These are phyloP conservation scores for Nasalis larvatus DNA, from an alignment of 2,113 vertebrate species.

Conservation along the genomic window DNA sequence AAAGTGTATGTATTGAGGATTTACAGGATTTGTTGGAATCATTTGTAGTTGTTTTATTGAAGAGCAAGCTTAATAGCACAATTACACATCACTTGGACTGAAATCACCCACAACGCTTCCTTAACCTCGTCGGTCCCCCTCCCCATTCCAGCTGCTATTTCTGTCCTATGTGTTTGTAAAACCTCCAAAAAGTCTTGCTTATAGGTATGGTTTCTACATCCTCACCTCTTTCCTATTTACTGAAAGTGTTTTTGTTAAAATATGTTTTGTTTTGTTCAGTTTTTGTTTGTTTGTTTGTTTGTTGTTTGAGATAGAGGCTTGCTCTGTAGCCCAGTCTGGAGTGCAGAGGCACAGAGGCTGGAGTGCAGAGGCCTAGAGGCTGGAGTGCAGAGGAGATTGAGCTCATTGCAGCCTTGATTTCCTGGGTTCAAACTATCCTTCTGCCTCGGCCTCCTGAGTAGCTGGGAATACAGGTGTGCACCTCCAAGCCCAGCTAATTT, in stretches of 20 bases:
- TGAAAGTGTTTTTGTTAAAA: not conserved
- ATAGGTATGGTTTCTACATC: not conserved
- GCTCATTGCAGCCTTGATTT: too few relatives aligned
- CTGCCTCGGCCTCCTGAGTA: too few relatives aligned
- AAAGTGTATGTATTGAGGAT: not conserved
- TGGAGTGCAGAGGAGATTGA: too few relatives aligned
- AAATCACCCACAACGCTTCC: not conserved
- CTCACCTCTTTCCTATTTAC: not conserved
- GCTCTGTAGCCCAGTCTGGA: too few relatives aligned
- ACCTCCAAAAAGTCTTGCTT: not conserved
- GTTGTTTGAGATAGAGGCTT: too few relatives aligned
- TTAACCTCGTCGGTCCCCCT: fast-evolving
- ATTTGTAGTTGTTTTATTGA: not conserved
- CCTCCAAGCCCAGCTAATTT: too few relatives aligned
- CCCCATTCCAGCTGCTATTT: not conserved
- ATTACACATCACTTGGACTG: too few relatives aligned
- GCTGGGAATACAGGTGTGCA: too few relatives aligned
- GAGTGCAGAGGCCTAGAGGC: too few relatives aligned
- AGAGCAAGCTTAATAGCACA: not conserved
- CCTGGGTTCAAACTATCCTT: too few relatives aligned
- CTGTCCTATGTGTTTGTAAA: fast-evolving
- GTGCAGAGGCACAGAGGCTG: too few relatives aligned
- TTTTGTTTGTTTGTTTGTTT: too few relatives aligned
- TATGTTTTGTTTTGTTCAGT: not conserved
- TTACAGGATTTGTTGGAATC: not conserved